Base-by-base conservation (phyloP, 2,888 invertebrate species). In the Teleiodes luculella region DNA sequence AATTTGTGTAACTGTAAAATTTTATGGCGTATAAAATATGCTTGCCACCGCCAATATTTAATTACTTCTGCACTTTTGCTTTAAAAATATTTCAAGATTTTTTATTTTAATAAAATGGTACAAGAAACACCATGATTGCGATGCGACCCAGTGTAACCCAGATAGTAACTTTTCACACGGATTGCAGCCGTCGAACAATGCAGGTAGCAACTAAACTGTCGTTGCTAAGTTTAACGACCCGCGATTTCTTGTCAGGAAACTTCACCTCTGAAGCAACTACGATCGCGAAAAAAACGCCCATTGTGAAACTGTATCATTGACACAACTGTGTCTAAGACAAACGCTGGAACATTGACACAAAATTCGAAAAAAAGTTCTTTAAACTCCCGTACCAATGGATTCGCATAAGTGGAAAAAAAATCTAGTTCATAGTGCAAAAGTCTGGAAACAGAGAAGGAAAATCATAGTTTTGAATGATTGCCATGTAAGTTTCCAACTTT, bases 131-230 rank as follows among this genome's bases (percentile, higher is more conserved):
- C 47, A 47, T 18, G 18, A 5, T 8, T 31, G 31, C 66, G 64
- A 60, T 31, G 31, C 66, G 64, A 60, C 63, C 61, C 65, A 60
- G 63, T 71, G 67, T 74, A 74, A 74, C 75, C 73, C 68, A 76
- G 74, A 76, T 76, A 72, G 73, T 65, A 67, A 24, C 64, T 78
- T 78, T 84, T 86, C 86, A 83, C 87, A 88, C 84, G 80, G 76
- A 73, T 78, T 78, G 82, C 78, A 76, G 72, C 70, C 76, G 68
- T 69, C 71, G 66, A 78, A 82, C 82, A 80, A 80, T 82, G 73
- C 76, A 74, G 70, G 71, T 72, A 67, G 70, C 70, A 70, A 69
- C 68, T 65, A 60, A 69, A 67, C 64, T 71, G 71, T 69, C 66
- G 70, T 68, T 64, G 64, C 60, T 53, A 53, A 73, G 80, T 79